phyloP scores from a whole-genome alignment of 2,888 invertebrate species.

The Macroteleia sp. region DNA sequence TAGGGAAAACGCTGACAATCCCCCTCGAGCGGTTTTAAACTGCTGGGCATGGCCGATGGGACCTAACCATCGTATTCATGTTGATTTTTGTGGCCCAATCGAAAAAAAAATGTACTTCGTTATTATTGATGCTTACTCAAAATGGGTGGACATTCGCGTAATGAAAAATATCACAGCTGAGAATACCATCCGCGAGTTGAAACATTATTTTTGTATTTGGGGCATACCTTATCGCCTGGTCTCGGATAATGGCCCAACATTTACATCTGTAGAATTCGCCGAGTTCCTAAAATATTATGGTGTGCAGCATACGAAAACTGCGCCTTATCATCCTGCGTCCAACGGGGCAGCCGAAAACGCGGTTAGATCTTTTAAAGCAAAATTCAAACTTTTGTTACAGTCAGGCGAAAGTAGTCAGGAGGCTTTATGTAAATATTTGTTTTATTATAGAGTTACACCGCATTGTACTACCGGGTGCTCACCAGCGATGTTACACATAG shows the following conservation, averaged over 20 bases:
- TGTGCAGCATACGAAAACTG: background rate
- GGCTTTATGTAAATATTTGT: constrained; percentile 62
- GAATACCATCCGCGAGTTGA: constrained; percentile 53
- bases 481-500: constrained; percentile 58
- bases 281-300: background rate
- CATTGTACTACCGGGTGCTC: constrained; percentile 60
- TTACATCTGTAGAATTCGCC: constrained; percentile 20
- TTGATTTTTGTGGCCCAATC: constrained; percentile 63
- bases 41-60: constrained; percentile 64
- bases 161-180: constrained; percentile 56
- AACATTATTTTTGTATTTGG: constrained; percentile 60
- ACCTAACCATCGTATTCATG: constrained; percentile 60
- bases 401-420: constrained; percentile 10
- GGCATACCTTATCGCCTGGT: constrained; percentile 60
- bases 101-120: constrained; percentile 65
- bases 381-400: constrained; percentile 53
- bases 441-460: constrained; percentile 55
- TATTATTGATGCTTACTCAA: too few relatives aligned
- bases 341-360: constrained; percentile 62
- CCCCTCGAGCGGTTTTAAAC: constrained; percentile 47
- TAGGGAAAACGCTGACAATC: constrained; percentile 50
- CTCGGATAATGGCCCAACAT: constrained; percentile 61
- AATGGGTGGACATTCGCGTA: constrained; percentile 58
- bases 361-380: constrained; percentile 57
- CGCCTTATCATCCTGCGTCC: constrained; percentile 3